phyloP scores from a whole-genome alignment of 2,888 invertebrate species.

The Protophormia terraenovae region DNA sequence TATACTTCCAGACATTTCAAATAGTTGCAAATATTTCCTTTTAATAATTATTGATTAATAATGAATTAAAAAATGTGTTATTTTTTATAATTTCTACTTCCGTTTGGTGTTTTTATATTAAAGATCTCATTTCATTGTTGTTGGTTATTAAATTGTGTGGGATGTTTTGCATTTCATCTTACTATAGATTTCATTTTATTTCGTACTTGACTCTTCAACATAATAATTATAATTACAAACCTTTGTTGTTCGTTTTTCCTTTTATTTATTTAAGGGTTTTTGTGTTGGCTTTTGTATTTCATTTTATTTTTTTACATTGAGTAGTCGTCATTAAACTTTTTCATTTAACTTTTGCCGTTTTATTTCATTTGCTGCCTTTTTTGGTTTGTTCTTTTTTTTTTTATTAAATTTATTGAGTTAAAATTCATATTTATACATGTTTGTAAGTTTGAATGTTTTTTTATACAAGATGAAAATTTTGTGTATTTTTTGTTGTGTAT shows the following conservation, averaged over 20 bases:
- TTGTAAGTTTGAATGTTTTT: background rate
- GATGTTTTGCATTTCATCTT: background rate
- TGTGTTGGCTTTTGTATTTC: constrained; percentile 16
- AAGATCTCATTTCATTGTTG: background rate
- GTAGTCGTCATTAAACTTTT: constrained; percentile 17
- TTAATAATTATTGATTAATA: background rate
- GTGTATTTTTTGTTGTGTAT: background rate
- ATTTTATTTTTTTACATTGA: background rate
- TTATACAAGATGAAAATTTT: background rate
- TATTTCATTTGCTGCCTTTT: background rate
- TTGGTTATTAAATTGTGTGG: background rate
- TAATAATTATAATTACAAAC: background rate
- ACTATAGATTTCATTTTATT: background rate
- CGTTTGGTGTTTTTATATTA: background rate
- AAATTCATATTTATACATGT: background rate
- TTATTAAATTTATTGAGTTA: background rate
- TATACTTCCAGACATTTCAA: background rate
- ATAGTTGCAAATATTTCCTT: background rate
- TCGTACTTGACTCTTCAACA: constrained; percentile 24
- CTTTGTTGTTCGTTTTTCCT: constrained; percentile 17
- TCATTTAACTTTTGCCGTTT: background rate
- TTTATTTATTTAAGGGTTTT: constrained; percentile 1
- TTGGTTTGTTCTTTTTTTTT: background rate
- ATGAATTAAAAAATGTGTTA: background rate
- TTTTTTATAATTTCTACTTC: background rate